Evolutionary conservation across 1,140 invertebrate genomes (phyloP).

Genomic region (Cephus cinctus): DNA sequence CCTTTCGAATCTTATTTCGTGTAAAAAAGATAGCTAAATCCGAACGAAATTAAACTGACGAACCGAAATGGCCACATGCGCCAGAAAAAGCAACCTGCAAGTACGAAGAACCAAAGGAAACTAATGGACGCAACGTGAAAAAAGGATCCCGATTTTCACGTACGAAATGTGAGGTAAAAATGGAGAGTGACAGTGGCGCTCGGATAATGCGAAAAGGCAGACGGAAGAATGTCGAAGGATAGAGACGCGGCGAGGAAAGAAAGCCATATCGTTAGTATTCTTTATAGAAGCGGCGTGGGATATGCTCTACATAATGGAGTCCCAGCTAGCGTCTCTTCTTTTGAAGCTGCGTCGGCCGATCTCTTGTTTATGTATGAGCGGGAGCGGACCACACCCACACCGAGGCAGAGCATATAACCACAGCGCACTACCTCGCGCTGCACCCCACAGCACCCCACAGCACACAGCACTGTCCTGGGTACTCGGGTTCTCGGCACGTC

Average conservation of each 20-base stretch:
- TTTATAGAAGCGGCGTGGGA: conserved; percentile 52
- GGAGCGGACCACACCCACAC: conserved; percentile 46
- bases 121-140: conserved; percentile 7
- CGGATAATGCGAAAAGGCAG: conserved; percentile 16
- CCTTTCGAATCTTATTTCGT: too few species aligned
- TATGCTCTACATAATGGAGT: conserved; percentile 57
- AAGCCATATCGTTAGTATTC: conserved; percentile 56
- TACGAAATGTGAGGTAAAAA: background rate
- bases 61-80: too few species aligned
- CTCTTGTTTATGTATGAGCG: conserved; percentile 58
- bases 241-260: conserved; percentile 35
- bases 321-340: conserved; percentile 53
- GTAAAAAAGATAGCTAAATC: too few species aligned
- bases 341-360: conserved; percentile 51
- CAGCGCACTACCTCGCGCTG: conserved; percentile 8
- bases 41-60: too few species aligned
- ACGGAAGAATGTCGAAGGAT: conserved; percentile 12
- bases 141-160: background rate
- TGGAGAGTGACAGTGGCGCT: conserved; percentile 6
- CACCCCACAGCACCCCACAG: conserved; percentile 5
- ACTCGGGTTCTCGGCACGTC: conserved; percentile 11
- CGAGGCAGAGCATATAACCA: conserved; percentile 10
- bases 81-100: too few species aligned
- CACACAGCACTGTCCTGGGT: conserved; percentile 9
- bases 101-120: too few species aligned